phyloP scores from a whole-genome alignment of 2,113 vertebrate genomes.

The Dicrurus megarhynchus region DNA sequence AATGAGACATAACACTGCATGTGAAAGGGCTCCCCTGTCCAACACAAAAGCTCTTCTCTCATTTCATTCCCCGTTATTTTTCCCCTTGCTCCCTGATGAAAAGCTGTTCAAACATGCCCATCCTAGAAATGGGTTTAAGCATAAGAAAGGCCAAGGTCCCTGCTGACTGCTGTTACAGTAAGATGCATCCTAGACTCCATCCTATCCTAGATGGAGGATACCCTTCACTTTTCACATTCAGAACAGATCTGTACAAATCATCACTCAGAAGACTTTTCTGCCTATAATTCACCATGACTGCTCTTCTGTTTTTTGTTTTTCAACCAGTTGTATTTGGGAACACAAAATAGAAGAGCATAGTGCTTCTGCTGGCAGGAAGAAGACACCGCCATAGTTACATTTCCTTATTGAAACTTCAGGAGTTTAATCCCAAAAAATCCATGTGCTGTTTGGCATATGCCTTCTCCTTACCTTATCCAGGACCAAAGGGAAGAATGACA shows the following conservation, averaged over 20 bases:
- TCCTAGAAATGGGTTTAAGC: neutral
- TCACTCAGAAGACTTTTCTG: neutral
- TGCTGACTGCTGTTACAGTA: neutral
- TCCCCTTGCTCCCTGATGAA: neutral
- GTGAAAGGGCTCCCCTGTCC: neutral
- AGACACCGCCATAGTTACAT: neutral
- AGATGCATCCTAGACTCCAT: too few relatives aligned
- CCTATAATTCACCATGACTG: neutral
- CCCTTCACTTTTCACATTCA: neutral
- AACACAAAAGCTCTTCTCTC: neutral
- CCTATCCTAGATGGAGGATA: neutral
- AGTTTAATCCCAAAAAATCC: accelerated
- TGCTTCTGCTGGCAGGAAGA: neutral
- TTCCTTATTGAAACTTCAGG: neutral
- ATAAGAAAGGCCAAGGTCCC: neutral
- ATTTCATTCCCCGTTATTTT: neutral
- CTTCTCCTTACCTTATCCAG: neutral
- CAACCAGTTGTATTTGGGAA: neutral
- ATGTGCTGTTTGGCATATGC: neutral
- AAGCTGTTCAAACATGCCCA: neutral
- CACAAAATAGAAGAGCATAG: neutral
- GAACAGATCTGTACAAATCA: neutral
- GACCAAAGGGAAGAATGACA: neutral
- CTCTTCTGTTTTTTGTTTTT: neutral
- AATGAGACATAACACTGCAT: neutral